These are phyloP conservation scores for Tiliqua scincoides DNA, from an alignment of 2,113 vertebrate species.

Conservation along the genomic window DNA sequence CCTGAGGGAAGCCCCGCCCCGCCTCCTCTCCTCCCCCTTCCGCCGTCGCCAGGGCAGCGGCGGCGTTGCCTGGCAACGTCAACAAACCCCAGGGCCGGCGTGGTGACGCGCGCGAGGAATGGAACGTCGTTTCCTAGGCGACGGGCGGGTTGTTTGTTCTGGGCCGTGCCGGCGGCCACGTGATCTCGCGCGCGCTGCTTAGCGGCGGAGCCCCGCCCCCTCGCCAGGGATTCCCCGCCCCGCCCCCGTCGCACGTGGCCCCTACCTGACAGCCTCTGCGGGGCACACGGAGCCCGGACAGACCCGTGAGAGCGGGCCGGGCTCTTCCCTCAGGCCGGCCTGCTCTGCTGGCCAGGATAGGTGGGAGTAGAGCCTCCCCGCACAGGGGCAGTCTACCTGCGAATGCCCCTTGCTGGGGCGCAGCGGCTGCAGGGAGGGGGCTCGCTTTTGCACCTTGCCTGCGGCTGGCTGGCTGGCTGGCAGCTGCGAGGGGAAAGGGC, in stretches of 20 bases:
- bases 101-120: conserved; percentile 71
- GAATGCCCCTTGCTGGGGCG: too few species aligned
- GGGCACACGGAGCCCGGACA: too few species aligned
- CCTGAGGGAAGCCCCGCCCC: background rate
- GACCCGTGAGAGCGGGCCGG: too few species aligned
- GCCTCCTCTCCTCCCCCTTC: background rate
- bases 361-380: too few species aligned
- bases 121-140: conserved; percentile 79
- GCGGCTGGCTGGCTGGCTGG: too few species aligned
- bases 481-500: too few species aligned
- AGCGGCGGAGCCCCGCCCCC: background rate
- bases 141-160: conserved; percentile 79
- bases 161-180: conserved; percentile 24
- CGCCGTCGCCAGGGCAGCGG: conserved; percentile 59
- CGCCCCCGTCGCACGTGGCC: background rate
- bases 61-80: conserved; percentile 81
- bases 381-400: too few species aligned
- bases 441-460: too few species aligned
- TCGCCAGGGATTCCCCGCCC: too few species aligned
- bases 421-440: too few species aligned
- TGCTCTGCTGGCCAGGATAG: too few species aligned
- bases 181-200: background rate
- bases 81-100: conserved; percentile 82
- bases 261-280: background rate
- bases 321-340: too few species aligned